These are phyloP conservation scores for Discoglossus pictus DNA, from an alignment of 2,797 vertebrate genomes.

Conservation along the genomic window DNA sequence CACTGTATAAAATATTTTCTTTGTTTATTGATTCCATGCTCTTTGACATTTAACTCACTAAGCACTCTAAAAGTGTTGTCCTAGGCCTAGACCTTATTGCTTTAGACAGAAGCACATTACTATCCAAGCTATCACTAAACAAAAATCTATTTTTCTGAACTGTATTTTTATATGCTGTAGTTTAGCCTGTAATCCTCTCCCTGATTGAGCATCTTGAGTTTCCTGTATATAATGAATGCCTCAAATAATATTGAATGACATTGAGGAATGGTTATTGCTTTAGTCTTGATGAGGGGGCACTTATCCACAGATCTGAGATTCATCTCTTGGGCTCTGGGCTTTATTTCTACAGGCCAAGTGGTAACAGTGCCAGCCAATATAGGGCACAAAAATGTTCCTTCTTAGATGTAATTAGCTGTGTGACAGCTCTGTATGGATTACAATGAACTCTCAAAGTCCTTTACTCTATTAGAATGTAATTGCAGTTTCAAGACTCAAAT, in stretches of 20 bases:
- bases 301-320: neutral
- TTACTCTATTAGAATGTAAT: conserved; percentile 4
- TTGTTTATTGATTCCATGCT: too few relatives aligned
- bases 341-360: conserved; percentile 11
- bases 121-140: too few relatives aligned
- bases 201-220: neutral
- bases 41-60: too few relatives aligned
- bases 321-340: neutral
- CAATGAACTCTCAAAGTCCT: neutral
- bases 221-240: conserved; percentile 13
- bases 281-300: neutral
- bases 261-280: conserved; percentile 4
- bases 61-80: too few relatives aligned
- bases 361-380: neutral
- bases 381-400: neutral
- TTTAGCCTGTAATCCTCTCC: neutral
- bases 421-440: conserved; percentile 16
- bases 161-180: too few relatives aligned
- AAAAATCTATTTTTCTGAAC: too few relatives aligned
- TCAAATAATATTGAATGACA: conserved; percentile 9
- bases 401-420: conserved; percentile 4
- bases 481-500: neutral
- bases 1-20: too few relatives aligned
- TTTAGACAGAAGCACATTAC: too few relatives aligned
- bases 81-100: too few relatives aligned